Percentiles rank a stretch among this genome's conserved stretches.
These are phyloP conservation scores for Tachina grossa DNA, from an alignment of 2,888 invertebrate species.

Conservation along the genomic window DNA sequence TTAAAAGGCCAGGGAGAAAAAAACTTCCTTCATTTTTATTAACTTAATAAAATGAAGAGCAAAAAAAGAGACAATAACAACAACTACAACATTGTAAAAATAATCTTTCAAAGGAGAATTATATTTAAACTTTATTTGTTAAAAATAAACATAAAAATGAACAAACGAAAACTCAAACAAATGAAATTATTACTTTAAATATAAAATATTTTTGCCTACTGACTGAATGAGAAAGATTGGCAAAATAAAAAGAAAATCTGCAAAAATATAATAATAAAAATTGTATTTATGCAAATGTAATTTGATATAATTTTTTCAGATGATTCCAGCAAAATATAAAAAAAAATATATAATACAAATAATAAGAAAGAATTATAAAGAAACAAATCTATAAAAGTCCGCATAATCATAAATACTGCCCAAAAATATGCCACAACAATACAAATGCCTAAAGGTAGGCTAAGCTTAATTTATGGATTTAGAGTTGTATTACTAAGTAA, in stretches of 20 bases:
- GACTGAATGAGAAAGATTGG: not conserved
- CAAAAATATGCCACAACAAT: constrained; percentile 14
- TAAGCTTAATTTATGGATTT: not conserved
- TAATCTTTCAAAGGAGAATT: constrained; percentile 28
- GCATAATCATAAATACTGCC: not conserved
- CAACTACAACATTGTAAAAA: not conserved
- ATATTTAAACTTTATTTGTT: constrained; percentile 26
- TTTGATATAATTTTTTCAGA: constrained; percentile 7
- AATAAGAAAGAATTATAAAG: constrained; percentile 1
- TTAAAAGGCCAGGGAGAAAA: constrained; percentile 39
- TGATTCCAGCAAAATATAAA: constrained; percentile 2
- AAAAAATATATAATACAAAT: not conserved
- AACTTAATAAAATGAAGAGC: constrained; percentile 14
- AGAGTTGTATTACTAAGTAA: constrained; percentile 8
- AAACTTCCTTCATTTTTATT: constrained; percentile 23
- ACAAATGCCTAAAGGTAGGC: constrained; percentile 1
- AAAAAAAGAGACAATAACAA: not conserved
- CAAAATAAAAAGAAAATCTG: not conserved
- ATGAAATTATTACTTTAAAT: constrained; percentile 32
- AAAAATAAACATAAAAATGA: constrained; percentile 31
- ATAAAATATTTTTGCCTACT: constrained; percentile 45
- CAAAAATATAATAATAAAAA: constrained; percentile 14
- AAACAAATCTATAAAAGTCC: not conserved
- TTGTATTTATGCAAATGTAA: constrained; percentile 46
- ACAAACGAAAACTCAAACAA: constrained; percentile 28